A percentile compares a stretch with the other conserved stretches of the same genome.
Evolutionary conservation across 2,113 vertebrate species (phyloP).

Genomic region (Erythrocercus mccallii): DNA sequence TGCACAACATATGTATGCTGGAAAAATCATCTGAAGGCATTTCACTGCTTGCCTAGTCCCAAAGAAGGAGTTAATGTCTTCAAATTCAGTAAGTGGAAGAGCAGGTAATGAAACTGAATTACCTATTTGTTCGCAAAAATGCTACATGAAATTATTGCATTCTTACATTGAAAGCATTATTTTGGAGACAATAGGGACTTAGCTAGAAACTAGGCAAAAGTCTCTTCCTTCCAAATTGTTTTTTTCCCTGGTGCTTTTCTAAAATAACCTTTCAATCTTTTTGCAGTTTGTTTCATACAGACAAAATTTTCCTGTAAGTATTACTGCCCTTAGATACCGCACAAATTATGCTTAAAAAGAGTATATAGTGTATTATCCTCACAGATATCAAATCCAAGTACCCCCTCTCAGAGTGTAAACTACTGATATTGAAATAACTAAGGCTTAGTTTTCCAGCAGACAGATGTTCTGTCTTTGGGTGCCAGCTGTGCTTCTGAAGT

Average conservation of each 20-base stretch:
- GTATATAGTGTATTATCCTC: background rate
- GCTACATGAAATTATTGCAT: background rate
- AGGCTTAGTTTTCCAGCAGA: background rate
- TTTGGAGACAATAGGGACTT: background rate
- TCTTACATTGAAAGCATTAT: background rate
- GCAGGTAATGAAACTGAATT: background rate
- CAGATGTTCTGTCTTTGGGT: background rate
- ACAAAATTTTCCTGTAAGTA: background rate
- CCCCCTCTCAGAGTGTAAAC: background rate
- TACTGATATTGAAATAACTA: background rate
- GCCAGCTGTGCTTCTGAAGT: background rate
- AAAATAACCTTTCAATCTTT: background rate
- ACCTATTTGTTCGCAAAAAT: background rate
- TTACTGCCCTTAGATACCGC: background rate
- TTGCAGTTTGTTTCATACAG: background rate
- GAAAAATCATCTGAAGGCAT: background rate
- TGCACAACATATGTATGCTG: conserved; percentile 3
- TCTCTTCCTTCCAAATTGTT: background rate
- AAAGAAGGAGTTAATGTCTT: background rate
- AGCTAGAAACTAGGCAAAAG: background rate
- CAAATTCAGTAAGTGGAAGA: background rate
- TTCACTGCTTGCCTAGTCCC: background rate
- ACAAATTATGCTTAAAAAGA: background rate
- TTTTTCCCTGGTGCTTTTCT: background rate
- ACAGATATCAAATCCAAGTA: background rate